Conservation (phyloP, 2,888 invertebrate genomes). For the Mamestra brassicae region DNA sequence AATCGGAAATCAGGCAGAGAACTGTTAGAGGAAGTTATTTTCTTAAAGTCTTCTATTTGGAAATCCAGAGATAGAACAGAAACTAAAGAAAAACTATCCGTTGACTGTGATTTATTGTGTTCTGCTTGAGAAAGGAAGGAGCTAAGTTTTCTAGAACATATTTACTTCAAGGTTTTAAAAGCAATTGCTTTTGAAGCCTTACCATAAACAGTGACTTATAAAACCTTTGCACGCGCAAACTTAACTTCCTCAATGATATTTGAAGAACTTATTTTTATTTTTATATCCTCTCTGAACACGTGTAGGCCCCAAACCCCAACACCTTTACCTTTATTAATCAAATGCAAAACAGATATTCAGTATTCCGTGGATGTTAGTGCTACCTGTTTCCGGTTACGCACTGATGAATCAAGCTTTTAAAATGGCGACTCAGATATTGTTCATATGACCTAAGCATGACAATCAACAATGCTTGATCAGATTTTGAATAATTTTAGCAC, state of each 20-base stretch:
- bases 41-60: conserved; percentile 1
- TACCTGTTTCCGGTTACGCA: conserved; percentile 62
- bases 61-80: neutral
- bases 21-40: conserved; percentile 15
- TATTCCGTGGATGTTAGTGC: conserved; percentile 63
- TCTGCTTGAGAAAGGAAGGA: neutral
- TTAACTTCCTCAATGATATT: conserved; percentile 18
- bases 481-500: conserved; percentile 62
- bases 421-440: conserved; percentile 56
- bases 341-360: conserved; percentile 62
- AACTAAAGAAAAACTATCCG: neutral
- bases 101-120: neutral
- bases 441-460: conserved; percentile 58
- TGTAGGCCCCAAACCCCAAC: conserved; percentile 17
- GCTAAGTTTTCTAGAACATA: neutral
- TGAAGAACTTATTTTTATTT: conserved; percentile 10
- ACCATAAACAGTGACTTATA: neutral
- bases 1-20: neutral
- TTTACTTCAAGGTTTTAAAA: conserved; percentile 8
- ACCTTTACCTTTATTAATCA: conserved; percentile 21
- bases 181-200: neutral
- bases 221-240: conserved; percentile 24
- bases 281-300: conserved; percentile 20
- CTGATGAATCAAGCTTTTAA: conserved; percentile 62
- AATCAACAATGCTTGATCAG: conserved; percentile 58